Base-by-base conservation (phyloP, 2,888 invertebrate species). In the Eretmocerus hayati region DNA sequence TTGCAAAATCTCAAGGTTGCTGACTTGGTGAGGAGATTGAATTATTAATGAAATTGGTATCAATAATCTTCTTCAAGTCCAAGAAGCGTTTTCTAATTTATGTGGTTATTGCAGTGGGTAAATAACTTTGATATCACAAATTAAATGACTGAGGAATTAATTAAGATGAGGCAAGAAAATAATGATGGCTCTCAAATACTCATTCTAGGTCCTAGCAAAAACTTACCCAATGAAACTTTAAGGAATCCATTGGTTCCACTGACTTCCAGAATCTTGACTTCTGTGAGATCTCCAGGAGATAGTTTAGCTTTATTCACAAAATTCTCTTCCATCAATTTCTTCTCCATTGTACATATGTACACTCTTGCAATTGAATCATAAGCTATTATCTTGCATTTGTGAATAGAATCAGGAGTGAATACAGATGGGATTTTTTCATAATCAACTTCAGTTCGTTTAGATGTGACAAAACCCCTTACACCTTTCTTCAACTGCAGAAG, bases 301-400 rank as follows among this genome's bases (percentile, higher is more conserved):
- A 71, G 52, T 42, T 62, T 59, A 3, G 31, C 42, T 2, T 44
- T 30, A 2, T 71, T 71, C 63, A 83, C 83, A 62, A 77, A 71
- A 56, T 75, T 75, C 63, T 83, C 79, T 22, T 73, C 66, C 2
- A 87, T 59, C 3, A 81, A 53, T 1, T 69, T 60, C 2, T 75
- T 67, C 64, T 84, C 78, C 69, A 84, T 82, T 2, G 81, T 77
- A 60, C 87, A 84, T 8, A 84, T 75, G 67, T 83, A 87, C 23
- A 78, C 62, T 53, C 77, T 76, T 61, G 86, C 84, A 37, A 84
- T 74, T 21, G 77, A 69, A 66, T 83, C 80, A 72, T 84, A 87
- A 46, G 78, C 75, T 0, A 86, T 64, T 1, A 89, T 72, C 20
- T 86, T 77, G 21, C 76, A 76, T 23, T 63, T 63, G 52, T 75